Evolutionary conservation across 1,140 invertebrate genomes (phyloP), one percentile per base, ranked within the genome.

Genomic region (Drosophila pectinifera): DNA sequence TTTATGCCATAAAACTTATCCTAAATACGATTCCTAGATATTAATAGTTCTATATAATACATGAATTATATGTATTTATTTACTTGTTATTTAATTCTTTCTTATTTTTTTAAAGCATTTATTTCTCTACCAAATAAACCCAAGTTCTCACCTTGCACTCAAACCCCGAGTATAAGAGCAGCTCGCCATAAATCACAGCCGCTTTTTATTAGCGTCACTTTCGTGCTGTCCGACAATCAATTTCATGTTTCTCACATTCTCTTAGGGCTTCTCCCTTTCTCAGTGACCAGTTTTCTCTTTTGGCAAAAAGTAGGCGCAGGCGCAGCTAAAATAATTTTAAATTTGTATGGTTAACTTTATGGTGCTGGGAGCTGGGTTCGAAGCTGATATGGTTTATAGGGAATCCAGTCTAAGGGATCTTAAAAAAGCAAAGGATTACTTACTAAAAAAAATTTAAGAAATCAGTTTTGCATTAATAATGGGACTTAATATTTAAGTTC

Each of bases 151-250:
- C 49, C 41, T 8, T 1, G 7, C 42, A 74, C 64, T 53, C 39
- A 11, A 48, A 81, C 69, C 73, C 10, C 0, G 2, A 20, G 51
- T 84, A 84, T 80, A 84, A 84, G 81, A 84, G 81, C 26, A 13
- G 1, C 41, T 8, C 18, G 20, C 36, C 59, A 67, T 65, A 65
- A 77, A 84, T 84, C 67, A 70, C 24, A 45, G 22, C 20, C n/a
- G 22, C 64, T 63, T 73, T 85, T 85, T 39, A 80, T 85, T 78
- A 70, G 51, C 59, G 55, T 69, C 73, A 45, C 54, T 58, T 69
- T 48, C 16, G n/a, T 48, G 45, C 62, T 51, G 46, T n/a, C n/a
- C 24, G 4, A 51, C 51, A 43, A 79, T 69, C 45, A 83, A 73
- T 80, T 65, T 42, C 10, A 34, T 59, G 72, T 65, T 64, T 63